phyloP scores from a whole-genome alignment of 2,113 vertebrate genomes.

The Salvelinus sp. region DNA sequence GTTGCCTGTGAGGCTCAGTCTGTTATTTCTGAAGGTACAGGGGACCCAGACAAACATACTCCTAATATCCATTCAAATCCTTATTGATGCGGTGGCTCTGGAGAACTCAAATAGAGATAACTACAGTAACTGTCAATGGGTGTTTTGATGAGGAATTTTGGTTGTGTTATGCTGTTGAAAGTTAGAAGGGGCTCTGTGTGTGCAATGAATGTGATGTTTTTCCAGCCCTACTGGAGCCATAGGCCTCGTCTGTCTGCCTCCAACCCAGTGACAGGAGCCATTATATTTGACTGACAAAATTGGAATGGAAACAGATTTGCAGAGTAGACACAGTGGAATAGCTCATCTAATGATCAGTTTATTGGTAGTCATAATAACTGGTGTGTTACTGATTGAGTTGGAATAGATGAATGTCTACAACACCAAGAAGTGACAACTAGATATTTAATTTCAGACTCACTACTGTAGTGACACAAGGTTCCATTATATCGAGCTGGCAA shows the following conservation, averaged over 20 bases:
- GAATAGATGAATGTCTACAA: neutral
- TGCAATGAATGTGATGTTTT: neutral
- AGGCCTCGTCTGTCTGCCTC: constrained; percentile 30
- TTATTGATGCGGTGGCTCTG: no score
- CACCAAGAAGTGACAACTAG: neutral
- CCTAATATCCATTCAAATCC: no score
- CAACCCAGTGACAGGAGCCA: constrained; percentile 39
- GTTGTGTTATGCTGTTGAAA: neutral
- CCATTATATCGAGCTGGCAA: constrained; percentile 16
- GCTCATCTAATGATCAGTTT: no score
- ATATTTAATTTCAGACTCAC: no score
- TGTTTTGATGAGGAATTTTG: neutral
- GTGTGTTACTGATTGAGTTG: neutral
- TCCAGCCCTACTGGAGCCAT: neutral
- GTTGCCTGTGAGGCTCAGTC: neutral
- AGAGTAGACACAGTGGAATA: no score
- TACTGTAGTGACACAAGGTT: neutral
- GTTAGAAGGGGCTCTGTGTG: constrained; percentile 10
- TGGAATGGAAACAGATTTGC: no score
- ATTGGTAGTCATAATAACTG: no score
- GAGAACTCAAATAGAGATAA: no score
- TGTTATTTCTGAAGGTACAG: neutral
- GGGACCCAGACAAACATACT: neutral
- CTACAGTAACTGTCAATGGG: neutral
- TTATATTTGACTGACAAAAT: no score